These are phyloP conservation scores for Episyrphus balteatus DNA, from an alignment of 1,140 invertebrate genomes.

Conservation along the genomic window DNA sequence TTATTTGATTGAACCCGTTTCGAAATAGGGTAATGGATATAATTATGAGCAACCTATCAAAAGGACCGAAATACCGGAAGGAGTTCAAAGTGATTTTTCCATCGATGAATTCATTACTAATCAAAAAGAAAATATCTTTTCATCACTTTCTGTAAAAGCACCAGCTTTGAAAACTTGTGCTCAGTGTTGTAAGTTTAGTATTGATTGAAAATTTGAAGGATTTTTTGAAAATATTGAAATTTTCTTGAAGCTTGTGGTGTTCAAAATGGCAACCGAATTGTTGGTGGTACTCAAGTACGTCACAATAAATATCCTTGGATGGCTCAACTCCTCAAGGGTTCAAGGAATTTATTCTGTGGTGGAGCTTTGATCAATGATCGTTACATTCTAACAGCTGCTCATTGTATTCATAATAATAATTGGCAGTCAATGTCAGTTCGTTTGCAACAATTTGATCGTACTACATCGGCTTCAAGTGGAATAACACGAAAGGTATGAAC, in stretches of 20 bases:
- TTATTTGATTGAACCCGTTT: too few species aligned
- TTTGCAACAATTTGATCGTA: slow-evolving; percentile 62
- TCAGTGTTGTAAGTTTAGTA: too few species aligned
- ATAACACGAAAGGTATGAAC: slow-evolving; percentile 12
- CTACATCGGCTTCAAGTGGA: slow-evolving; percentile 26
- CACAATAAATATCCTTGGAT: slow-evolving; percentile 35
- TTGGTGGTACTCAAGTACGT: slow-evolving; percentile 27
- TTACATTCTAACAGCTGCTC: slow-evolving; percentile 41
- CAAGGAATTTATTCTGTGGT: slow-evolving; percentile 24
- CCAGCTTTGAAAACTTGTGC: too few species aligned
- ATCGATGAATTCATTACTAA: too few species aligned
- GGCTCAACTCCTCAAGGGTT: slow-evolving; percentile 21
- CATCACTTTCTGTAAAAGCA: too few species aligned
- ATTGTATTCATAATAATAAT: slow-evolving; percentile 46
- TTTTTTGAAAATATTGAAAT: too few species aligned
- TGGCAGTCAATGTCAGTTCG: slow-evolving; percentile 48
- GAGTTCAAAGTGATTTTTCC: too few species aligned
- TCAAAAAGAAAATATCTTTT: too few species aligned
- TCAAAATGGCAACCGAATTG: slow-evolving; percentile 32
- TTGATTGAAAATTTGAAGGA: too few species aligned
- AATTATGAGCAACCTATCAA: too few species aligned
- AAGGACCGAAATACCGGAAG: too few species aligned
- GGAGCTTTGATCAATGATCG: slow-evolving; percentile 37
- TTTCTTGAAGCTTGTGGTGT: slow-evolving; percentile 23
- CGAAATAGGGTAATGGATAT: too few species aligned